Percentiles rank a stretch among this genome's conserved stretches.
Conservation (phyloP, 92 coral and sea anemone genomes). For the Siderastrea radians region DNA sequence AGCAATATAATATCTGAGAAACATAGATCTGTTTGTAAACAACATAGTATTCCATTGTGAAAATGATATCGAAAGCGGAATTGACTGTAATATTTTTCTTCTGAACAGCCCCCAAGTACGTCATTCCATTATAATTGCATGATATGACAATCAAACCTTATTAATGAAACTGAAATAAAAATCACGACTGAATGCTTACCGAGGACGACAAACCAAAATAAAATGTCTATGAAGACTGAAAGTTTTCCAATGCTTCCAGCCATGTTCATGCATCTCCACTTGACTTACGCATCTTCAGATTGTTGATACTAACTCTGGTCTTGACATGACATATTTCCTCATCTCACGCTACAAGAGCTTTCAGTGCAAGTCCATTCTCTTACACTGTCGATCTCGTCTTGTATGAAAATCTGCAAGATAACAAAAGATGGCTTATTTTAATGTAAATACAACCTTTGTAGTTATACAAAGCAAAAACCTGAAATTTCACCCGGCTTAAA, state of each 20-base stretch:
- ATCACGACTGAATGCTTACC: conserved; percentile 30
- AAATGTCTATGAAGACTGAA: conserved; percentile 1
- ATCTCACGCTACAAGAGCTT: neutral
- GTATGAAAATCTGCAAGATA: conserved; percentile 21
- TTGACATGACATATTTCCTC: conserved; percentile 1
- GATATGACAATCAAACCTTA: conserved; percentile 21
- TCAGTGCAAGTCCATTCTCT: neutral
- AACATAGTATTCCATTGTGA: conserved; percentile 1
- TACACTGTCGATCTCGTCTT: neutral
- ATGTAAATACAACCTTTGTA: neutral
- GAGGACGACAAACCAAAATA: conserved; percentile 36
- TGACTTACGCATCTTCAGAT: neutral
- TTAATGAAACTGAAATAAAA: conserved; percentile 9
- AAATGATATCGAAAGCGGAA: neutral
- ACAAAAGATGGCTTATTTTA: neutral
- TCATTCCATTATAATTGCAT: conserved; percentile 34
- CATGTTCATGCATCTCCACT: conserved; percentile 22
- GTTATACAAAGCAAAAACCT: neutral
- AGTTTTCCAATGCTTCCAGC: neutral
- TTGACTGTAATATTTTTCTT: neutral
- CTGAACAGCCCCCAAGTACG: conserved; percentile 25
- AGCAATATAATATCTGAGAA: neutral
- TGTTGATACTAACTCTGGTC: neutral
- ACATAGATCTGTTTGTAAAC: neutral
- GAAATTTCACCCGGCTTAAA: neutral